Conservation (phyloP, 2,113 vertebrate genomes). For the Mystacornis crossleyi region DNA sequence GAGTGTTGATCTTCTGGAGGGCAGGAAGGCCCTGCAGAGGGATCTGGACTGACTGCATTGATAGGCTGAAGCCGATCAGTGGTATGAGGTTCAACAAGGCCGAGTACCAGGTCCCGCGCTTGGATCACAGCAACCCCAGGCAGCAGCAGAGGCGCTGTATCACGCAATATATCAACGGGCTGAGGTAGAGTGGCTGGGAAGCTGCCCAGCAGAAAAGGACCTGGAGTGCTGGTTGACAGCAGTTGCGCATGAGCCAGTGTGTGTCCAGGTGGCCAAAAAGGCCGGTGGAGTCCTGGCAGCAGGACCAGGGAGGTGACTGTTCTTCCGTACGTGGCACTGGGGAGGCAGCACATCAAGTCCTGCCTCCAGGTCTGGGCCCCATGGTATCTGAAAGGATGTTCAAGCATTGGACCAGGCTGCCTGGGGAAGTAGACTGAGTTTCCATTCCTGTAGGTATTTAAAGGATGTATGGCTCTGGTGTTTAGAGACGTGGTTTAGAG, state of each 20-base stretch:
- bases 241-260: background rate
- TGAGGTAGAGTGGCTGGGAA: background rate
- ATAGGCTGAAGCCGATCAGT: fast-evolving
- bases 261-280: background rate
- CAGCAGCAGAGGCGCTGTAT: fast-evolving
- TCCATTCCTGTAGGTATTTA: background rate
- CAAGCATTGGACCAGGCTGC: background rate
- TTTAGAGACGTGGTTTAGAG: background rate
- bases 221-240: fast-evolving
- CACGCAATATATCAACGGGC: too few species aligned
- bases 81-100: background rate
- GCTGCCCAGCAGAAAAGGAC: fast-evolving
- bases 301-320: background rate
- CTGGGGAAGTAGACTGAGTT: background rate
- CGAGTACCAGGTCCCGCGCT: fast-evolving
- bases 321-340: background rate
- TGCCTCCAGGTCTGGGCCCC: background rate
- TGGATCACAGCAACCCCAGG: background rate
- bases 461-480: background rate
- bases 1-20: background rate
- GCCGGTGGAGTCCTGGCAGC: background rate
- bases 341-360: background rate
- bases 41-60: background rate
- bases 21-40: background rate
- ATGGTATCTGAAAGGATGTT: background rate